Evolutionary conservation across 2,797 vertebrate genomes (phyloP), one percentile per base, ranked within the genome.

Genomic region (Parauchenoglanis punctatus): DNA sequence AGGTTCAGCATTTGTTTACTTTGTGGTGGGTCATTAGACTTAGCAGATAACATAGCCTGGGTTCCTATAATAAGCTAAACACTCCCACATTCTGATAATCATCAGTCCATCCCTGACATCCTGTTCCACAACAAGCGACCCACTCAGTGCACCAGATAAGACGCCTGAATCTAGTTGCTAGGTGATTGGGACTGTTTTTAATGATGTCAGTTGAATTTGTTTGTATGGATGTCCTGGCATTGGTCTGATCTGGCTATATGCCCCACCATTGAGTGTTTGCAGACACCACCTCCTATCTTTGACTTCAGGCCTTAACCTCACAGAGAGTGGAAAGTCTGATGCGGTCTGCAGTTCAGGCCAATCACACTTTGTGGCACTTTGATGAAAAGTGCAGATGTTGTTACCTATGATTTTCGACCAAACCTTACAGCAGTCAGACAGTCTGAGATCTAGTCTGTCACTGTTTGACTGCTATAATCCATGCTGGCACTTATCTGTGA

Each of bases 291-390:
- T 76, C 88, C 81, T 89, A 88, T 88, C 80, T 88, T 63, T 73
- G 83, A 68, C 59, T 88, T 52, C 90, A 93, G 91, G 92, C 91
- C 88, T 88, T 90, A 92, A 93, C 92, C 90, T 90, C 88, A 92
- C 90, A 88, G 84, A 87, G 81, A 80, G 73, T 94, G 95, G 94
- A 95, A 95, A 95, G 87, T 89, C 20, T 95, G 94, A 95, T 87
- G 87, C 59, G 12, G 80, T 44, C 35, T 23, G 52, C 80, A 68
- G 65, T 70, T 87, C 52, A 84, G 40, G 59, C 78, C 72, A 84
- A 54, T 87, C 67, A 40, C 67, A 78, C 85, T 81, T 58, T 63
- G 84, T 84, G 77, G 59, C 63, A 46, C 52, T 89, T 65, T 89
- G 54, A 86, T 76, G 67, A 89, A 81, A 67, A n/a, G 5, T 18